A percentile compares a stretch with the other conserved stretches of the same genome.
These are phyloP conservation scores for Triplophysa yarkandensis DNA, from an alignment of 2,797 vertebrate genomes.

Conservation along the genomic window DNA sequence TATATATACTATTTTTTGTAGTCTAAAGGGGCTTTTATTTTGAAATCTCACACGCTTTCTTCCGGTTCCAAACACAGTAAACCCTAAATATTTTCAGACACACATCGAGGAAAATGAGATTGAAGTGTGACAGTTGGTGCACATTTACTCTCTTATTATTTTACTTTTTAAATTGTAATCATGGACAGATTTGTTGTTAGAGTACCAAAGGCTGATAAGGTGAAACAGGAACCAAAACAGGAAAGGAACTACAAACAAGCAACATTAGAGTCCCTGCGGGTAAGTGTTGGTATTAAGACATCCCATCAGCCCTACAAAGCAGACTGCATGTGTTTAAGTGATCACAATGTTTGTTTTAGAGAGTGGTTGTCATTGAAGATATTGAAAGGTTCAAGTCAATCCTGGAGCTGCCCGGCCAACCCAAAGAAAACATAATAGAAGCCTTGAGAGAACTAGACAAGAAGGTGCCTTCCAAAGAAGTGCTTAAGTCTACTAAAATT, in stretches of 20 bases:
- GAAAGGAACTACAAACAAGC: constrained; percentile 80
- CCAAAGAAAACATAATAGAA: constrained; percentile 83
- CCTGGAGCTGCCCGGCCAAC: constrained; percentile 86
- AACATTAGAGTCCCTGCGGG: constrained; percentile 87
- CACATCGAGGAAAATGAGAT: background rate
- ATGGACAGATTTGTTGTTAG: constrained; percentile 90
- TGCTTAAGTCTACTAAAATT: constrained; percentile 90
- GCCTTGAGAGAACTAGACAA: constrained; percentile 88
- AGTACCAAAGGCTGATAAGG: constrained; percentile 65
- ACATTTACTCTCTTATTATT: background rate
- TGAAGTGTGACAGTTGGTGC: background rate
- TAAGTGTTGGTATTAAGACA: constrained; percentile 61
- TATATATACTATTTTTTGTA: background rate
- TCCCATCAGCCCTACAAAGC: background rate
- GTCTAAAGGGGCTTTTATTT: background rate
- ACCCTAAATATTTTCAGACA: too few species aligned
- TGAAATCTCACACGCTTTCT: background rate
- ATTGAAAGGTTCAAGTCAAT: constrained; percentile 88
- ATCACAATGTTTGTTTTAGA: constrained; percentile 71
- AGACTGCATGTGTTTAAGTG: background rate
- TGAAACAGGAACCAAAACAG: constrained; percentile 63
- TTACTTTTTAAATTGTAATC: background rate
- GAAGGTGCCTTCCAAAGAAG: constrained; percentile 93
- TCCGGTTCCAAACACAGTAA: constrained; percentile 4
- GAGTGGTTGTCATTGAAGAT: constrained; percentile 96